These are phyloP conservation scores for Lasioglossum leucozonium DNA, from an alignment of 2,888 invertebrate species.

Conservation along the genomic window DNA sequence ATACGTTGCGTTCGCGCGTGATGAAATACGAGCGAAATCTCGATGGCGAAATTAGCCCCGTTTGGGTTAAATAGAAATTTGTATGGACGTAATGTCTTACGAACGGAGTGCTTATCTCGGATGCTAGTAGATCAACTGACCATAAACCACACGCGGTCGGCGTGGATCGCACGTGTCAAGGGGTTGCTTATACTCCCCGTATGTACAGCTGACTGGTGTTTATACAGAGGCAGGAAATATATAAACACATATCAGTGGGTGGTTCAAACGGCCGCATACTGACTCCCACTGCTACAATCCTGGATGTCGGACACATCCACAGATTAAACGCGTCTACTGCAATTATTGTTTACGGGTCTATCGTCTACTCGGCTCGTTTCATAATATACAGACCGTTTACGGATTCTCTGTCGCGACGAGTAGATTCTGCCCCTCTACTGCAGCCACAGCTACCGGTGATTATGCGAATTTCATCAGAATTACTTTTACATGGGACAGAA, in stretches of 20 bases:
- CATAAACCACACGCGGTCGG: constrained; percentile 68
- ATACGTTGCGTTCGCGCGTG: no score
- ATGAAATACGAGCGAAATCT: not conserved
- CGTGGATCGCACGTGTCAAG: constrained; percentile 55
- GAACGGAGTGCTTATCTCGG: constrained; percentile 41
- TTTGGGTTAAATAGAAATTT: not conserved
- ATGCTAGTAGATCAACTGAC: constrained; percentile 57
- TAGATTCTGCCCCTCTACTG: no score
- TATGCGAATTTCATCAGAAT: no score
- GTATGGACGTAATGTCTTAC: constrained; percentile 29
- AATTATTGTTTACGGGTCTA: not conserved
- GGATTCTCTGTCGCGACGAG: no score
- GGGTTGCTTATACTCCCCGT: constrained; percentile 36
- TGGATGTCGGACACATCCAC: not conserved
- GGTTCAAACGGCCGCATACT: not conserved
- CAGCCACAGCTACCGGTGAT: no score
- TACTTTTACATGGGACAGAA: no score
- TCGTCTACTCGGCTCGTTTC: not conserved
- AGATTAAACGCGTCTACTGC: not conserved
- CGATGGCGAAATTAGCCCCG: not conserved
- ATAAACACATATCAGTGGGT: not conserved
- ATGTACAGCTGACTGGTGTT: constrained; percentile 19
- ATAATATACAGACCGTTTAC: not conserved
- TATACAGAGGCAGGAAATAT: constrained; percentile 16
- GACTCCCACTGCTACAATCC: not conserved